Evolutionary conservation across 2,888 invertebrate species (phyloP).

Genomic region (Sarcophaga rosellei): DNA sequence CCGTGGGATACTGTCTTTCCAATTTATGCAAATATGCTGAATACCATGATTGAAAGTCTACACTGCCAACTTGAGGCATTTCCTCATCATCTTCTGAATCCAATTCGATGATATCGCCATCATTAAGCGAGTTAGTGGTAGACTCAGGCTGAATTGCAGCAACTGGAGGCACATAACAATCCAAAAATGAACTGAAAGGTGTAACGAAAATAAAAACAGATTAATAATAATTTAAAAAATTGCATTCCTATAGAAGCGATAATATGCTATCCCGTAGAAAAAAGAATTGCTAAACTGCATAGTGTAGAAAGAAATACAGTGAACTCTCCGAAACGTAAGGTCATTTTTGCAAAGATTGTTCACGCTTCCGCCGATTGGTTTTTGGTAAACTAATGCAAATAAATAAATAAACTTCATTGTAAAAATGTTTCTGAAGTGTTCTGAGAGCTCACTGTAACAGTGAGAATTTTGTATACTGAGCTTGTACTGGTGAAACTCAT

Average conservation of each 20-base stretch:
- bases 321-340: too few relatives aligned
- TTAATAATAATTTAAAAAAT: too few relatives aligned
- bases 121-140: constrained; percentile 33
- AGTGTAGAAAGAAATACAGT: too few relatives aligned
- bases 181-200: constrained; percentile 82
- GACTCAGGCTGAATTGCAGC: neutral
- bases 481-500: too few relatives aligned
- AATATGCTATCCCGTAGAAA: too few relatives aligned
- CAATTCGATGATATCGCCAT: constrained; percentile 78
- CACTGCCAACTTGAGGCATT: constrained; percentile 22
- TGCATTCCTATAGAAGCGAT: too few relatives aligned
- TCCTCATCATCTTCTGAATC: constrained; percentile 77
- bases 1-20: constrained; percentile 87
- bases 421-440: neutral
- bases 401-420: neutral
- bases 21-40: constrained; percentile 83
- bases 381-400: neutral
- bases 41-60: constrained; percentile 82
- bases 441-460: too few relatives aligned
- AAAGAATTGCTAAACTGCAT: too few relatives aligned
- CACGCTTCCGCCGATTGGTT: neutral
- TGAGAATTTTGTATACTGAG: too few relatives aligned
- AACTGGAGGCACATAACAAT: constrained; percentile 75
- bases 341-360: too few relatives aligned
- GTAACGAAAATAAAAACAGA: neutral